Percentiles rank a stretch among this genome's conserved stretches.
Evolutionary conservation across 1,140 invertebrate species (phyloP).

Genomic region (Plutomurus gul): DNA sequence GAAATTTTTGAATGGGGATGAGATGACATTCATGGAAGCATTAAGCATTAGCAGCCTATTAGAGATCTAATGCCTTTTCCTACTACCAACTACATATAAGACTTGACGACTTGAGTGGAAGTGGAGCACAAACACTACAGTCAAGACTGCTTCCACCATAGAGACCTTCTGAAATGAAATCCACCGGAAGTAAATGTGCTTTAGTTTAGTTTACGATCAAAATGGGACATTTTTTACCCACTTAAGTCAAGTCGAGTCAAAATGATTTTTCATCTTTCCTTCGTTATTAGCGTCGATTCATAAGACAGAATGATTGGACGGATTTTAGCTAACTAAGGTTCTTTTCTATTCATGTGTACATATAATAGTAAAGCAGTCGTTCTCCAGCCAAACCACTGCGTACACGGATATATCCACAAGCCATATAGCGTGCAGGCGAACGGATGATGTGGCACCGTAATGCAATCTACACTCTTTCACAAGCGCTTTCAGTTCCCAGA

Average conservation of each 20-base stretch:
- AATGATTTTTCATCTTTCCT: constrained; percentile 13
- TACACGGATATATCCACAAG: background rate
- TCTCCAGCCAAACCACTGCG: background rate
- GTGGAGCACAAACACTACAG: background rate
- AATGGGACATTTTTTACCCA: background rate
- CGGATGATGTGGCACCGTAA: background rate
- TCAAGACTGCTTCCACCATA: background rate
- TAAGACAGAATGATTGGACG: constrained; percentile 21
- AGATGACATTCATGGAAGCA: background rate
- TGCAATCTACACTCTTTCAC: too few relatives aligned
- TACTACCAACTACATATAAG: too few relatives aligned
- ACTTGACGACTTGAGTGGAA: too few relatives aligned
- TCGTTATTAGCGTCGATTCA: constrained; percentile 13
- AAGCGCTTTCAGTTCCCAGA: too few relatives aligned
- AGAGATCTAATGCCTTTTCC: background rate
- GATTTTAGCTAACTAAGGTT: background rate
- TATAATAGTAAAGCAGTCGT: too few relatives aligned
- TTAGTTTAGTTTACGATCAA: background rate
- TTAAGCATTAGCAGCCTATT: background rate
- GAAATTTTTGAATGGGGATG: background rate
- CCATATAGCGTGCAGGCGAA: background rate
- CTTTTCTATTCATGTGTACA: constrained; percentile 9
- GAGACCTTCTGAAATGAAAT: constrained; percentile 16
- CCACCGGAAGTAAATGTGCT: constrained; percentile 23
- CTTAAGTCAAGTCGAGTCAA: constrained; percentile 1